Percentiles rank a stretch among this genome's conserved stretches.
Evolutionary conservation across 2,888 invertebrate species (phyloP).

Genomic region (Polymixis flavicincta): DNA sequence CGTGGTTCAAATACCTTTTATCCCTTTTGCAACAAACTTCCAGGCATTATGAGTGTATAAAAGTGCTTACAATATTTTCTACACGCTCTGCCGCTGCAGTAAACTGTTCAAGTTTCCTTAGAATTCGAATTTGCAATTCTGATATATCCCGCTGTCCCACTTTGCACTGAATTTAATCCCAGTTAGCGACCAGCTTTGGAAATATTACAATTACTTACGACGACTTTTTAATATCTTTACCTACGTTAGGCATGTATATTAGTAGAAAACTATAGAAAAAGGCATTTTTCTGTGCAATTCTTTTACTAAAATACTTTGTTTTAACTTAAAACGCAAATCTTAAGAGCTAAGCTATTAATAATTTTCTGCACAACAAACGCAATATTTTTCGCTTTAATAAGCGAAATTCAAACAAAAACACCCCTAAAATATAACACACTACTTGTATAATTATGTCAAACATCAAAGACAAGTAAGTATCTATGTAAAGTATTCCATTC

Average conservation of each 20-base stretch:
- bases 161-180: slow-evolving; percentile 62
- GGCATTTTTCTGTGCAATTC: not conserved
- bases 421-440: not conserved
- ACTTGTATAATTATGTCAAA: not conserved
- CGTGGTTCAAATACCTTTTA: slow-evolving; percentile 3
- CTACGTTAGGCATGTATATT: not conserved
- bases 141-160: slow-evolving; percentile 54
- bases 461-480: not conserved
- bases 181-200: slow-evolving; percentile 41
- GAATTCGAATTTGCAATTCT: slow-evolving; percentile 65
- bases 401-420: not conserved
- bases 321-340: too few species aligned
- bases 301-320: not conserved
- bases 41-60: slow-evolving; percentile 39
- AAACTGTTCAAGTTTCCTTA: slow-evolving; percentile 63
- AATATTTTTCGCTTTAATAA: too few species aligned
- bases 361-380: not conserved
- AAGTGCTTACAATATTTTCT: slow-evolving; percentile 55
- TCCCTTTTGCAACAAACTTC: slow-evolving; percentile 34
- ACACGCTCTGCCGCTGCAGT: slow-evolving; percentile 48
- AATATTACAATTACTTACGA: slow-evolving; percentile 55
- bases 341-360: not conserved
- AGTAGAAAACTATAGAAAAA: slow-evolving; percentile 4
- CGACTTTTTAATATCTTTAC: slow-evolving; percentile 14
- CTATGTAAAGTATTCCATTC: not conserved